Base-by-base conservation (phyloP, 1,140 invertebrate genomes). In the Ericerus pela region DNA sequence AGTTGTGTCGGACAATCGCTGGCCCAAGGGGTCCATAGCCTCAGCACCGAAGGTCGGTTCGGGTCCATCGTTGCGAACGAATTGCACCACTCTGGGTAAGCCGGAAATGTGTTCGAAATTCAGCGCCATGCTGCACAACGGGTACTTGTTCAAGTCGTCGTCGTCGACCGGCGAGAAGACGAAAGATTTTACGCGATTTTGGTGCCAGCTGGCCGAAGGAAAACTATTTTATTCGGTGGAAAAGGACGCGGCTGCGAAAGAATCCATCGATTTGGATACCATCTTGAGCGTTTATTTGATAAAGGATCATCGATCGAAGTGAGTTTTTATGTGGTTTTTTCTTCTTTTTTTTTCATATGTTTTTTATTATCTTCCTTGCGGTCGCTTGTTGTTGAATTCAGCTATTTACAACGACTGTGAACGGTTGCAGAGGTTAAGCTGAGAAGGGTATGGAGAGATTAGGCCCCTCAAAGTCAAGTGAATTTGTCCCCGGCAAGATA, bases 231-330 rank as follows among this genome's bases (percentile, higher is more conserved):
- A 75, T 58, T 75, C 70, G 53, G 54, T 69, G 8, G 75, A 79
- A 60, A 75, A 75, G 60, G 70, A 74, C 53, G 69, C 70, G 0
- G 58, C 68, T 16, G 5, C n/a, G 38, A 78, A 79, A 60, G 79
- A 81, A 64, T 63, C 72, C 33, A 73, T 81, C 62, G 65, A 73
- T 6, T 65, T 80, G 31, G 70, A 77, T 6, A 67, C 64, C 29
- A 72, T 79, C 16, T 69, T 79, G 3, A 81, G 78, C 59, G 63
- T 82, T 56, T 78, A 80, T 66, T 69, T 77, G 55, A 69, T 81
- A 26, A 72, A 75, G 62, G 79, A 80, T 62, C 71, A 73, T 53
- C 79, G 79, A 66, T 73, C 70, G 22, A 76, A 70, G 54, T 75
- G 73, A 56, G 72, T 29, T 2, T 30, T 30, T 18, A 43, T 16